These are phyloP conservation scores for Drosophila rhopaloa DNA, from an alignment of 1,140 invertebrate genomes.

Conservation along the genomic window DNA sequence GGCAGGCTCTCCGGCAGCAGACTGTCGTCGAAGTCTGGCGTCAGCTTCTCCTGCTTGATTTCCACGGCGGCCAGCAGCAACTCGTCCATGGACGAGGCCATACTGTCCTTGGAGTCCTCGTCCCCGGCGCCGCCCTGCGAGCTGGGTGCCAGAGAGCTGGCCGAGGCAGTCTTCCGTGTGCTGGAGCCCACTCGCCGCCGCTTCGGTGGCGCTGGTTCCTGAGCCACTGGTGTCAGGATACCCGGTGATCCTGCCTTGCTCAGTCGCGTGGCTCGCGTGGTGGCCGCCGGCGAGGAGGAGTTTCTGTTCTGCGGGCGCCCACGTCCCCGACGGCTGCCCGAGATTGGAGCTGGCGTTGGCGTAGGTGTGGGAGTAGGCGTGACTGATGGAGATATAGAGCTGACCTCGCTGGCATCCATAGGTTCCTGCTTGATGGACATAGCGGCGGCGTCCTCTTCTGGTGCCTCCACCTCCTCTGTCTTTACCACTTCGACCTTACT, in stretches of 20 bases:
- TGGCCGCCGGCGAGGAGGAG: constrained; percentile 26
- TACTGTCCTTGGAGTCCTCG: constrained; percentile 80
- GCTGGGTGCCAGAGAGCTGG: constrained; percentile 53
- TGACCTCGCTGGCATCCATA: constrained; percentile 51
- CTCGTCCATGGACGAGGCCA: constrained; percentile 78
- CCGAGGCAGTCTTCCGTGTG: constrained; percentile 58
- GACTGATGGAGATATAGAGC: constrained; percentile 22
- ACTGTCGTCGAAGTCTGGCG: constrained; percentile 58
- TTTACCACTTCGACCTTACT: constrained; percentile 62
- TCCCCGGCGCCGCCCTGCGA: constrained; percentile 54
- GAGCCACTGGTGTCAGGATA: constrained; percentile 16
- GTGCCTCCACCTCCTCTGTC: constrained; percentile 24
- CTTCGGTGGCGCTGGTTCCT: constrained; percentile 50
- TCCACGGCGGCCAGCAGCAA: constrained; percentile 55
- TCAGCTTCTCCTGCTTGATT: constrained; percentile 72
- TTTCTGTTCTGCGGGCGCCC: constrained; percentile 49
- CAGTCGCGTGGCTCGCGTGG: constrained; percentile 70
- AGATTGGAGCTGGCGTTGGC: constrained; percentile 18
- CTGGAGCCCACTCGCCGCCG: constrained; percentile 54
- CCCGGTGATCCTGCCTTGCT: constrained; percentile 71
- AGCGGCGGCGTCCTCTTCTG: constrained; percentile 16
- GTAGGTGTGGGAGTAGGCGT: constrained; percentile 31
- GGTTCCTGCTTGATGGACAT: constrained; percentile 70
- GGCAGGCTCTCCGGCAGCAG: constrained; percentile 17
- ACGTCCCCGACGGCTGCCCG: constrained; percentile 55